phyloP scores from a whole-genome alignment of 2,797 vertebrate species.

The Urocyon cinereoargenteus region DNA sequence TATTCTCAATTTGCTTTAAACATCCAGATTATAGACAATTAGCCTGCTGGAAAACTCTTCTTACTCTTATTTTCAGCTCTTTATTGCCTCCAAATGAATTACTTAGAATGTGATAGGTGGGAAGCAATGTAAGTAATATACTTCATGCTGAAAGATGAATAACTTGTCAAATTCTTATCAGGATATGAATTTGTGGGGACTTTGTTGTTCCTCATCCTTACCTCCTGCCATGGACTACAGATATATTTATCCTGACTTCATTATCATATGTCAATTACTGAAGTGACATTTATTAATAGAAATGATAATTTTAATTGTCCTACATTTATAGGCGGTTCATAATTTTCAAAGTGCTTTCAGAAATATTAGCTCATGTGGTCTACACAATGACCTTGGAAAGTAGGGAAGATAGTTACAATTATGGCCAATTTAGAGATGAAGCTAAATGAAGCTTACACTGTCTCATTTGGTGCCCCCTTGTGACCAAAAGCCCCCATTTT shows the following conservation, averaged over 20 bases:
- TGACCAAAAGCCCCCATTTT: constrained; percentile 16
- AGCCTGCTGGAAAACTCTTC: background rate
- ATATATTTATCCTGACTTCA: constrained; percentile 27
- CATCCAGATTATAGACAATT: background rate
- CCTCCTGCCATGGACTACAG: background rate
- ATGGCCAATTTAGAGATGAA: background rate
- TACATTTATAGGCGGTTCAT: background rate
- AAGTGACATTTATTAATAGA: constrained; percentile 26
- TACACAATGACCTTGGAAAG: background rate
- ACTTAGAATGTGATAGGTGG: background rate
- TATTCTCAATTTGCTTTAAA: background rate
- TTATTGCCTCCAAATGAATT: background rate
- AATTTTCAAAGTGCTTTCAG: constrained; percentile 55
- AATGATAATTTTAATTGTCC: background rate
- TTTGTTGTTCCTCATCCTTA: background rate
- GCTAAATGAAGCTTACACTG: background rate
- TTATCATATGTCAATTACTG: constrained; percentile 7
- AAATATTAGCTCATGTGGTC: background rate
- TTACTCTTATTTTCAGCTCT: constrained; percentile 38
- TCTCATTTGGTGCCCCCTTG: background rate
- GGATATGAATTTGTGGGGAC: background rate
- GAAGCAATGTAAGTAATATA: background rate
- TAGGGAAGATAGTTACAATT: constrained; percentile 34
- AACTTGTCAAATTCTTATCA: background rate
- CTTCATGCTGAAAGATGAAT: background rate